These are phyloP conservation scores for Saiga tatarica DNA, from an alignment of 2,113 vertebrate species.

Conservation along the genomic window DNA sequence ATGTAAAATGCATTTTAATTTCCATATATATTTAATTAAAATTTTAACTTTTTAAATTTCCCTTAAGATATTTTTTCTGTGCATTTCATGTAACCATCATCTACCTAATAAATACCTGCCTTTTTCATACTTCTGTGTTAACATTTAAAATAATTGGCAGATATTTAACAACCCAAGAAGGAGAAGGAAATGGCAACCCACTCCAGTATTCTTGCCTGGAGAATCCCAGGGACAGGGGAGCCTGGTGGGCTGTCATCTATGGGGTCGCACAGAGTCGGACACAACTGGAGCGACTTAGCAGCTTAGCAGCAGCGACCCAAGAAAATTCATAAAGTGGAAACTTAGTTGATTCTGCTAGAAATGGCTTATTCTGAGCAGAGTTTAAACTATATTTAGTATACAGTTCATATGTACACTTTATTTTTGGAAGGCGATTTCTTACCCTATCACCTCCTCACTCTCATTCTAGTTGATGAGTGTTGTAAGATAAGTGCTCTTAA, in stretches of 20 bases:
- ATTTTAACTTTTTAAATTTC: background rate
- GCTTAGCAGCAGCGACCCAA: background rate
- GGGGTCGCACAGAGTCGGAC: too few relatives aligned
- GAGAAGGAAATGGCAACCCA: too few relatives aligned
- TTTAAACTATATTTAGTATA: background rate
- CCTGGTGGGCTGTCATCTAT: too few relatives aligned
- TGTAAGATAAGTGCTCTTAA: background rate
- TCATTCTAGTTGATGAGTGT: background rate
- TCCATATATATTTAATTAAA: background rate
- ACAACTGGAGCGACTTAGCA: too few relatives aligned
- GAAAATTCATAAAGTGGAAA: background rate
- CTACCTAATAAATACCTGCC: background rate
- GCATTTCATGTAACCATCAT: background rate
- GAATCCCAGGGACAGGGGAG: too few relatives aligned
- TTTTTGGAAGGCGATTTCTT: background rate
- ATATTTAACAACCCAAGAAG: background rate
- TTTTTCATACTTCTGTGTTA: background rate
- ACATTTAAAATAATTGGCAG: background rate
- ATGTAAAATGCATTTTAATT: background rate
- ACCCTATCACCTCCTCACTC: fast-evolving
- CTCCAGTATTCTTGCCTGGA: too few relatives aligned
- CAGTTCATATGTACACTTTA: background rate
- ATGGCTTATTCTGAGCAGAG: background rate
- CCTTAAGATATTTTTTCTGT: background rate
- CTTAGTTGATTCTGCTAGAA: background rate